Conservation (phyloP, 2,888 invertebrate species). For the Nomada hirtipes region DNA sequence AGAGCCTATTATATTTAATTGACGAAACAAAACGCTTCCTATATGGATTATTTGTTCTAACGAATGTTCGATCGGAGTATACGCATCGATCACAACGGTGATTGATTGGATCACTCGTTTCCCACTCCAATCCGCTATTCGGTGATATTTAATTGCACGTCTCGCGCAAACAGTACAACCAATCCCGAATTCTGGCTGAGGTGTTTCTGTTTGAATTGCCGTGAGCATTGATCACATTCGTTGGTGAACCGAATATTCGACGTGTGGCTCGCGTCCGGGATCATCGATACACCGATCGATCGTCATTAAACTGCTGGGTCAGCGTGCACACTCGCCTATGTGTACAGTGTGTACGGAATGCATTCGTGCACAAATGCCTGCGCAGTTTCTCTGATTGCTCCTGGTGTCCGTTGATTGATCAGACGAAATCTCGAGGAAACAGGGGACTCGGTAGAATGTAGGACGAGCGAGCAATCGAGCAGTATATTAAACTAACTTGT, state of each 20-base stretch:
- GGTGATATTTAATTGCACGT: slow-evolving; percentile 26
- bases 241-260: slow-evolving; percentile 30
- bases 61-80: no score
- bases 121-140: neutral
- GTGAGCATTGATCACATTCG: neutral
- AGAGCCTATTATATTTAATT: no score
- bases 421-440: slow-evolving; percentile 6
- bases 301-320: slow-evolving; percentile 41
- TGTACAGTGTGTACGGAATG: slow-evolving; percentile 3
- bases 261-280: neutral
- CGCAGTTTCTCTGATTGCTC: slow-evolving; percentile 55
- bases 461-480: neutral
- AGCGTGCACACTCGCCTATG: neutral
- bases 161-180: slow-evolving; percentile 1
- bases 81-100: no score
- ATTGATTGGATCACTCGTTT: slow-evolving; percentile 1
- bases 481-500: no score
- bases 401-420: slow-evolving; percentile 16
- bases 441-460: neutral
- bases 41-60: no score
- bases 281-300: slow-evolving; percentile 48
- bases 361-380: slow-evolving; percentile 42
- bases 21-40: no score
- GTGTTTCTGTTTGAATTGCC: neutral
- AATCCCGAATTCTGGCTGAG: no score